phyloP scores from a whole-genome alignment of 2,888 invertebrate species.

The Hoplodrina ambigua region DNA sequence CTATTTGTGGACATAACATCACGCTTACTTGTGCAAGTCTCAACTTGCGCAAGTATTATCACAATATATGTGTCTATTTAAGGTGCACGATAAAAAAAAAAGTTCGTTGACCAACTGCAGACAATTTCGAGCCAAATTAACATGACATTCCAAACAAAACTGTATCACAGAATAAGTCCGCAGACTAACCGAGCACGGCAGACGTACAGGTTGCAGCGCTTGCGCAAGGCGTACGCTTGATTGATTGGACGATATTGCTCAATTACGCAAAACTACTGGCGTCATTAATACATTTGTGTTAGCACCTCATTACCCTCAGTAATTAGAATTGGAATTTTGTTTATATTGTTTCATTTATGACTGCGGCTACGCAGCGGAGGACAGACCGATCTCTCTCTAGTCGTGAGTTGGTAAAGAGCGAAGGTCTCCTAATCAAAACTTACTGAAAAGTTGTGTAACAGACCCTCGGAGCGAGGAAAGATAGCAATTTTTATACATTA shows the following conservation, averaged over 20 bases:
- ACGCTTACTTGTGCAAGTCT: neutral
- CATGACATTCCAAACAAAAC: neutral
- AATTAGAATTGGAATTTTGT: constrained; percentile 32
- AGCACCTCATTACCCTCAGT: constrained; percentile 28
- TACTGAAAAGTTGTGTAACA: too few relatives aligned
- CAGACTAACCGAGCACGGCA: constrained; percentile 41
- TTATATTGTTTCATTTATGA: constrained; percentile 4
- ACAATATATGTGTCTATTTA: too few relatives aligned
- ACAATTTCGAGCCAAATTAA: neutral
- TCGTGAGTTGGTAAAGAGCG: neutral
- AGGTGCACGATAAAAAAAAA: neutral
- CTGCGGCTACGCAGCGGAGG: too few relatives aligned
- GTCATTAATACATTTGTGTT: constrained; percentile 41
- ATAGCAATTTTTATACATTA: neutral
- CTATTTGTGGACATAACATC: neutral
- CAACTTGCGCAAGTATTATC: too few relatives aligned
- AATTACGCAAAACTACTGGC: constrained; percentile 53
- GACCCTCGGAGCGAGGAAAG: too few relatives aligned
- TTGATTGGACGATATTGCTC: constrained; percentile 42
- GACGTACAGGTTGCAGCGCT: constrained; percentile 34
- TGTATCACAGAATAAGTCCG: constrained; percentile 22
- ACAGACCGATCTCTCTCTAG: neutral
- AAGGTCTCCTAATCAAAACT: too few relatives aligned
- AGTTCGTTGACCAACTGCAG: neutral
- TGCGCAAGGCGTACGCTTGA: constrained; percentile 56